These are phyloP conservation scores for Lepidostoma basale DNA, from an alignment of 1,140 invertebrate species.

Conservation along the genomic window DNA sequence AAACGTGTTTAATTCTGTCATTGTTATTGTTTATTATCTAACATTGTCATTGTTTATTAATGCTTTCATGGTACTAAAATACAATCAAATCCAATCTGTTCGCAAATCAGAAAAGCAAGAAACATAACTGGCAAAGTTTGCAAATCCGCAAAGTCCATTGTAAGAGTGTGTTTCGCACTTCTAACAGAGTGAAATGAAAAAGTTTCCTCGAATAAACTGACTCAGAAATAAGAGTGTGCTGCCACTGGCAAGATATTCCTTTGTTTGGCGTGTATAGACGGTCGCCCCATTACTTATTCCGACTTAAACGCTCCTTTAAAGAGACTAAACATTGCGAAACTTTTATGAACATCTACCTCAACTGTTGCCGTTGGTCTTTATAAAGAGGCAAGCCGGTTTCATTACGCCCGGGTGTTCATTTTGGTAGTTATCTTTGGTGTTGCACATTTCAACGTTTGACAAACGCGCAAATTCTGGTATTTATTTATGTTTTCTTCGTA, in stretches of 20 bases:
- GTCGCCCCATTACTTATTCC: constrained; percentile 14
- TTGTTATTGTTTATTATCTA: too few species aligned
- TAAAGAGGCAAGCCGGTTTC: neutral
- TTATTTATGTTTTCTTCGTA: too few species aligned
- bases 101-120: too few species aligned
- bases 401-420: neutral
- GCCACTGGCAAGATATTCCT: neutral
- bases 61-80: too few species aligned
- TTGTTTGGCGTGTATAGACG: constrained; percentile 21
- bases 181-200: constrained; percentile 18
- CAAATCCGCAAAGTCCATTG: neutral
- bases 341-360: constrained; percentile 23
- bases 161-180: neutral
- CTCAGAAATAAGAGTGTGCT: neutral
- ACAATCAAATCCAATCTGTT: too few species aligned
- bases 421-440: too few species aligned
- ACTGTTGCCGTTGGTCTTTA: constrained; percentile 10
- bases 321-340: constrained; percentile 21
- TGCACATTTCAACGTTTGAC: too few species aligned
- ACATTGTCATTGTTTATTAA: too few species aligned
- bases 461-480: too few species aligned
- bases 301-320: constrained; percentile 24
- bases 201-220: constrained; percentile 23
- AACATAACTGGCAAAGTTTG: too few species aligned
- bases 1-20: too few species aligned